Percentiles rank a stretch among this genome's conserved stretches.
Conservation (phyloP, 2,888 invertebrate species). For the Troides helena region DNA sequence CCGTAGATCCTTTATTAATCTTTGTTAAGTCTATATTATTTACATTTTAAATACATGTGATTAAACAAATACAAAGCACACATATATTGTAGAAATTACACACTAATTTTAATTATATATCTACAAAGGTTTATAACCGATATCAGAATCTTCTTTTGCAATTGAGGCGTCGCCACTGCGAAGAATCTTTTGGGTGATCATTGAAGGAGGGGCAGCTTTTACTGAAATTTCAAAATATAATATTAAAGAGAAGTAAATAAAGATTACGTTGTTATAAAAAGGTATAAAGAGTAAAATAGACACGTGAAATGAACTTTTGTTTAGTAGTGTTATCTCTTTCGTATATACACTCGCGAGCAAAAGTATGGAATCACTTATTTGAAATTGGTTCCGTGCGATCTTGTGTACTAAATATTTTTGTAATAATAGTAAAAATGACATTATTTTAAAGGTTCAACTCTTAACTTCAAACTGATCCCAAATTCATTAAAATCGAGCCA, state of each 20-base stretch:
- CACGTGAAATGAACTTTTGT: no score
- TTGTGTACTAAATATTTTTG: no score
- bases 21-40: no score
- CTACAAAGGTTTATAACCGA: slow-evolving; percentile 26
- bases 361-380: no score
- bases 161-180: slow-evolving; percentile 62
- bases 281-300: background rate
- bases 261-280: background rate
- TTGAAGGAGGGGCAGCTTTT: slow-evolving; percentile 60
- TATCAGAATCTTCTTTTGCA: slow-evolving; percentile 50
- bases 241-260: background rate
- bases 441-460: no score
- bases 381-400: no score
- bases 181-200: slow-evolving; percentile 58
- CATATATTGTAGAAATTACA: background rate
- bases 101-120: background rate
- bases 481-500: no score
- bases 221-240: slow-evolving; percentile 51
- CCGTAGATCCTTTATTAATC: no score
- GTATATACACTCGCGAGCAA: no score
- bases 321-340: no score
- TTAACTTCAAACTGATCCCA: no score
- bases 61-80: background rate
- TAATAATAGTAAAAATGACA: no score
- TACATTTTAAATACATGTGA: background rate